Base-by-base conservation (phyloP, 2,888 invertebrate genomes). In the Machimus atricapillus region DNA sequence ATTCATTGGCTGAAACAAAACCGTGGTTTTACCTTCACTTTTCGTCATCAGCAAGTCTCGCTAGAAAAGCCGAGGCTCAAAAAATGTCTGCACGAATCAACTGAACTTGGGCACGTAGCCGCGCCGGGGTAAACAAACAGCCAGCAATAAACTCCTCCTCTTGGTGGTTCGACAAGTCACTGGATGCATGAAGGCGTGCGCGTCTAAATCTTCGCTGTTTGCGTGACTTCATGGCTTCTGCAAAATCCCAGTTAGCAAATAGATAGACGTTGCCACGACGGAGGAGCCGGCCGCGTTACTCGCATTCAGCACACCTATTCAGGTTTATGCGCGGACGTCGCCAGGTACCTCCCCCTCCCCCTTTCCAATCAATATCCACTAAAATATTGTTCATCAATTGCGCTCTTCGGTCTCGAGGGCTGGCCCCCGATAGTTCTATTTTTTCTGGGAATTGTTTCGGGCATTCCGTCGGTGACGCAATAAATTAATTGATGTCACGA, bases 201-300 rank as follows among this genome's bases (percentile, higher is more conserved):
- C 87, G 85, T 88, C 79, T 87, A 86, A 88, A 74, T 85, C 85
- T 85, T 27, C 86, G 79, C 77, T 88, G 88, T 87, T 88, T 88
- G 88, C 88, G 88, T 88, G 88, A 88, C 88, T 87, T 78, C 82
- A 87, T 88, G 86, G 87, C 88, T 88, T 88, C 88, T 87, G 88
- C 85, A 86, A 83, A 87, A 43, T 46, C 31, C 31, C 46, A 73
- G 74, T 46, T 31, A 16, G 27, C 77, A 73, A 83, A 56, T 78
- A 83, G 86, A 74, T 79, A 82, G 43, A 76, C 31, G 34, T 6
- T 34, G 37, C 27, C 87, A 31, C 58, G 76, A 56, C 37, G 76
- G 34, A 85, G 58, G 34, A 85, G 58, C 85, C 27, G 19, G 8
- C 43, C 43, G 27, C 5, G 78, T 1, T 31, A 43, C 73, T 66